Evolutionary conservation across 2,888 invertebrate species (phyloP).

Genomic region (Lepeophtheirus nordmannii): DNA sequence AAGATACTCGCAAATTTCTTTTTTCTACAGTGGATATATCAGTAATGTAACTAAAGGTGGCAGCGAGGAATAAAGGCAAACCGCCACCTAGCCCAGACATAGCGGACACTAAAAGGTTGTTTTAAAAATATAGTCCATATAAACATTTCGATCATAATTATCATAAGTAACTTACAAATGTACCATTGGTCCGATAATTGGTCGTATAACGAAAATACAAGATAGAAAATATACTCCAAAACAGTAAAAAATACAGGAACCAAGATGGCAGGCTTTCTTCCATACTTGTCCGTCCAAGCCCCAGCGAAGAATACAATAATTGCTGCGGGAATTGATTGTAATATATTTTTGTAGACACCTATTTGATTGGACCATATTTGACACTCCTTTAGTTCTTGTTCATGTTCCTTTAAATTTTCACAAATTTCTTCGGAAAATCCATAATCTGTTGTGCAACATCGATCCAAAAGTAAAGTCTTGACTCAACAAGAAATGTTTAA

Average conservation of each 20-base stretch:
- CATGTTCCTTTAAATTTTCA: background rate
- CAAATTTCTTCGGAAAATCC: background rate
- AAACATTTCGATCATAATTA: background rate
- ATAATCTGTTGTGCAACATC: background rate
- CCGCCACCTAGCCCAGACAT: background rate
- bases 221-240: background rate
- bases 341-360: background rate
- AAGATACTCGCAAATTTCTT: background rate
- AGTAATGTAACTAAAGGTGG: background rate
- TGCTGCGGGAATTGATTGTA: background rate
- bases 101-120: background rate
- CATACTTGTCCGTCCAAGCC: background rate
- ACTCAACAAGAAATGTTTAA: background rate
- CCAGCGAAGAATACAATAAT: background rate
- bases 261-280: background rate
- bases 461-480: background rate
- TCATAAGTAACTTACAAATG: background rate
- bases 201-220: background rate
- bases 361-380: slow-evolving; percentile 1
- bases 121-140: no score
- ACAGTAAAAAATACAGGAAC: background rate
- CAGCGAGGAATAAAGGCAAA: background rate
- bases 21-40: background rate
- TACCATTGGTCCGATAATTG: background rate
- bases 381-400: background rate